Percentiles rank a stretch among this genome's conserved stretches.
Evolutionary conservation across 2,888 invertebrate species (phyloP).

Genomic region (Beris chalybata): DNA sequence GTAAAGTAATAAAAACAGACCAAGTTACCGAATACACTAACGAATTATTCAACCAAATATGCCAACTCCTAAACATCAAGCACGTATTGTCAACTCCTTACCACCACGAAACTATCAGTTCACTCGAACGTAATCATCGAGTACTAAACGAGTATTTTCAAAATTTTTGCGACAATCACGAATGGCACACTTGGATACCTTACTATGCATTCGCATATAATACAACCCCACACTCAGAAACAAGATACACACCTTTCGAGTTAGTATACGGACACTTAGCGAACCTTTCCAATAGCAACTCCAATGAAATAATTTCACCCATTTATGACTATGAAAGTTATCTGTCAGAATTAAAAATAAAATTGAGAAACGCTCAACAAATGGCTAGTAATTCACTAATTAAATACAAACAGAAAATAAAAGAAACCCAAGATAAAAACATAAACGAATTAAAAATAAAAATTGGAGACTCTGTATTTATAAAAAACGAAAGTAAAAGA

Average conservation of each 20-base stretch:
- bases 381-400: not conserved
- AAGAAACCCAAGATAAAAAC: not conserved
- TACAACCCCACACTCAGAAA: conserved; percentile 9
- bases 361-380: not conserved
- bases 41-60: conserved; percentile 12
- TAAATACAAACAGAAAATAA: not conserved
- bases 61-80: conserved; percentile 21
- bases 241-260: conserved; percentile 5
- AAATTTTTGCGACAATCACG: too few species aligned
- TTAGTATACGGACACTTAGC: conserved; percentile 2
- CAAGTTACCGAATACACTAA: conserved; percentile 25
- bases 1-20: conserved; percentile 23
- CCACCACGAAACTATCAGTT: conserved; percentile 29
- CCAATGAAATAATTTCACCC: not conserved
- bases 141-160: not conserved
- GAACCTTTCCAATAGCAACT: not conserved
- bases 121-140: conserved; percentile 11
- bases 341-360: not conserved
- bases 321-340: not conserved
- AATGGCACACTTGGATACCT: too few species aligned
- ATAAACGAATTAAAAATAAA: conserved; percentile 5
- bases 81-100: conserved; percentile 20
- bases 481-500: not conserved
- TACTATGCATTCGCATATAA: too few species aligned
- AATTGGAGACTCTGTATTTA: not conserved